Base-by-base conservation (phyloP, 1,140 invertebrate species). In the Gonatopus flavifemur region DNA sequence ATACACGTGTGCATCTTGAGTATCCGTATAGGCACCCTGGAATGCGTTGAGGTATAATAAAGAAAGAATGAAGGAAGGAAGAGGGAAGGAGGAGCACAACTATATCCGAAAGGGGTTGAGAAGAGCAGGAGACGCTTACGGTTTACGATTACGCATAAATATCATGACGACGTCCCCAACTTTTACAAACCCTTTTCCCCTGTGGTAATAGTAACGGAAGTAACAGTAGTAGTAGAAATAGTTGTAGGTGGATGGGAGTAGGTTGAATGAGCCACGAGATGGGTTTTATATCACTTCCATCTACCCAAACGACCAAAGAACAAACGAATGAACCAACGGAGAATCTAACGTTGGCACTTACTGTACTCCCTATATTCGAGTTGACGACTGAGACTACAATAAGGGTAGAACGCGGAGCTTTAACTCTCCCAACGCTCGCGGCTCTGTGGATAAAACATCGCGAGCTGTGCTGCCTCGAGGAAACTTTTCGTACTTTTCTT, bases 261-360 rank as follows among this genome's bases (percentile, higher is more conserved):
- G 32, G 32, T 44, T 48, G 57, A 45, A 41, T 43, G 55, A 62
- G 66, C 62, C 65, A 57, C 59, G 67, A 67, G 70, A 69, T 60
- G 66, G 65, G 52, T 61, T 72, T 74, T 70, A 73, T 74, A 66
- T n/a, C 62, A 68, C 69, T 70, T 43, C 54, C 47, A 49, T n/a
- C n/a, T n/a, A n/a, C n/a, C n/a, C n/a, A n/a, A n/a, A n/a, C n/a
- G n/a, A n/a, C n/a, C n/a, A n/a, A n/a, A n/a, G n/a, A n/a, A n/a
- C n/a, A n/a, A n/a, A n/a, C n/a, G n/a, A n/a, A n/a, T n/a, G n/a
- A n/a, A n/a, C n/a, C n/a, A n/a, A n/a, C n/a, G n/a, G n/a, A n/a
- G n/a, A 62, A 57, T 66, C 55, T 57, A 64, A 58, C 52, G 59
- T 45, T 56, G 52, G 56, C 49, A 57, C 60, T 62, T 62, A 63